phyloP scores from a whole-genome alignment of 2,888 invertebrate genomes.

The Apamea sordens region DNA sequence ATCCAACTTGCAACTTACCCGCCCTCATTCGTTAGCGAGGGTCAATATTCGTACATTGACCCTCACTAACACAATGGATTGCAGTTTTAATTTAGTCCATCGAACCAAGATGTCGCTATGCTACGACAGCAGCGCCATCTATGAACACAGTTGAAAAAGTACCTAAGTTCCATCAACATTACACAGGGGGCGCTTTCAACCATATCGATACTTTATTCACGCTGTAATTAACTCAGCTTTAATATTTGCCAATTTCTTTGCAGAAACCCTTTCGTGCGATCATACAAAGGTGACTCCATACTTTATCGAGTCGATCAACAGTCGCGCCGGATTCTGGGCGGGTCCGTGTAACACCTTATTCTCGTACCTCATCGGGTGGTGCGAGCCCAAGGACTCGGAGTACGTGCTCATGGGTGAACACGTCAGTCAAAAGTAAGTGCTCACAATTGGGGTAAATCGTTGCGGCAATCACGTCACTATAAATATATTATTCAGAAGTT shows the following conservation, averaged over 20 bases:
- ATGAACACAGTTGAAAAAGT: background rate
- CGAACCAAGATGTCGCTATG: slow-evolving; percentile 32
- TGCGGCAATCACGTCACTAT: slow-evolving; percentile 30
- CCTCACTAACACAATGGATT: background rate
- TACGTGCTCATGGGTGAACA: slow-evolving; percentile 97
- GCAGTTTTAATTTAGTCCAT: background rate
- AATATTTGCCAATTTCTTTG: slow-evolving; percentile 58
- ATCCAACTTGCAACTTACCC: background rate
- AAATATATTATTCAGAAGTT: slow-evolving; percentile 31
- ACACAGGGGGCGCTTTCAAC: slow-evolving; percentile 50
- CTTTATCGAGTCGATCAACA: slow-evolving; percentile 96
- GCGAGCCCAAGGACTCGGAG: slow-evolving; percentile 94
- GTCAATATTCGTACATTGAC: background rate
- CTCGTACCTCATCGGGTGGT: slow-evolving; percentile 96
- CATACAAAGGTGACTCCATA: slow-evolving; percentile 97
- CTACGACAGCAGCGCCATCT: slow-evolving; percentile 22
- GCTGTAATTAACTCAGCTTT: background rate
- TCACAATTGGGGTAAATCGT: slow-evolving; percentile 38
- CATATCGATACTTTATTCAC: background rate
- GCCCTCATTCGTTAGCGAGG: background rate
- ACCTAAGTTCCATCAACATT: slow-evolving; percentile 4
- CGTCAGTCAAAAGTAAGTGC: slow-evolving; percentile 93
- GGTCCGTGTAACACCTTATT: slow-evolving; percentile 95
- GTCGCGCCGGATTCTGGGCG: slow-evolving; percentile 95
- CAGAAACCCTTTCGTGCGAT: slow-evolving; percentile 96